These are phyloP conservation scores for Deilephila porcellus DNA, from an alignment of 2,888 invertebrate genomes.

Conservation along the genomic window DNA sequence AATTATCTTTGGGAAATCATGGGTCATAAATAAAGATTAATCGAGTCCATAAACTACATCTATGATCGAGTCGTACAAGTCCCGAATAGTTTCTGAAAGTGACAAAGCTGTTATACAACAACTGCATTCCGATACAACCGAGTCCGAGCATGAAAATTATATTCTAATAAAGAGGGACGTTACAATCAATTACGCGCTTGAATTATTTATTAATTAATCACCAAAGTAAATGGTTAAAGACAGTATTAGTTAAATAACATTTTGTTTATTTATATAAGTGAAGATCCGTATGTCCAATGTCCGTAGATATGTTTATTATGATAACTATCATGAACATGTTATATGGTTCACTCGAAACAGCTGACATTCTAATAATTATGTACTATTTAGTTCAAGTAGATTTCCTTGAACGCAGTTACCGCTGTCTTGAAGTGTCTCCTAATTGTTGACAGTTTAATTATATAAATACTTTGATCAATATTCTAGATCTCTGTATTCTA, in stretches of 20 bases:
- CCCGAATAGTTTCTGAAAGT: not conserved
- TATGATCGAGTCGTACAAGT: not conserved
- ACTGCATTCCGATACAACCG: slow-evolving; percentile 1
- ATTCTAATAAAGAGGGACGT: slow-evolving; percentile 10
- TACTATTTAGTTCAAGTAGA: not conserved
- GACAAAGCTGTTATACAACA: slow-evolving; percentile 14
- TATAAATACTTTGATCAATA: not conserved
- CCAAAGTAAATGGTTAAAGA: slow-evolving; percentile 1
- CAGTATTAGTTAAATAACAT: not conserved
- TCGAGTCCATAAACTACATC: too few species aligned
- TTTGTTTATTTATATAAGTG: slow-evolving; percentile 2
- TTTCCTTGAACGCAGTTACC: slow-evolving; percentile 1
- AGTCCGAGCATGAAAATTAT: not conserved
- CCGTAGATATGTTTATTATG: not conserved
- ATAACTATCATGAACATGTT: not conserved
- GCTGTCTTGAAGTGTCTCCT: not conserved
- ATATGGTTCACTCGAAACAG: too few species aligned
- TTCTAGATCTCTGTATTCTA: too few species aligned
- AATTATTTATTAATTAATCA: slow-evolving; percentile 7
- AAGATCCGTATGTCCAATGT: too few species aligned
- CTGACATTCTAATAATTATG: not conserved
- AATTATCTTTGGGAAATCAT: too few species aligned
- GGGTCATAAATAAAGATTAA: not conserved
- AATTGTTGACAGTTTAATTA: not conserved
- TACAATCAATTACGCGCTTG: slow-evolving; percentile 3